Conservation (phyloP, 2,113 vertebrate species). For the Crotalus horridus region DNA sequence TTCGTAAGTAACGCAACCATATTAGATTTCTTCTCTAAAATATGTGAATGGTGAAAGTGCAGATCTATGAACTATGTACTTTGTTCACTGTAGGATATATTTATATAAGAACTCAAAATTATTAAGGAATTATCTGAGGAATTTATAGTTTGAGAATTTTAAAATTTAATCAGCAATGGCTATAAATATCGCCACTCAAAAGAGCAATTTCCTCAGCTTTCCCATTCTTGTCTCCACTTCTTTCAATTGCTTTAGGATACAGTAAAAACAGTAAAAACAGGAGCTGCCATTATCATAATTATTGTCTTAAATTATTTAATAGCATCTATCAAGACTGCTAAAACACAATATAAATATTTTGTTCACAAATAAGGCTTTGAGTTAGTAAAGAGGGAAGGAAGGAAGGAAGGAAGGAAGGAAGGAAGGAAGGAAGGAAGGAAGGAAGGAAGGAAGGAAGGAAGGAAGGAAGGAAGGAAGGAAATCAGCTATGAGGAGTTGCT, state of each 20-base stretch:
- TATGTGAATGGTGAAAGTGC: background rate
- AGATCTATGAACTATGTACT: background rate
- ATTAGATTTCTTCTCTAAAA: background rate
- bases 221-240: background rate
- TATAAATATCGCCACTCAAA: background rate
- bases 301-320: background rate
- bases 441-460: background rate
- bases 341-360: background rate
- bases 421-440: background rate
- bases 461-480: background rate
- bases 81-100: background rate
- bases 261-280: background rate
- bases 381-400: background rate
- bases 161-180: background rate
- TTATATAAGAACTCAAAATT: background rate
- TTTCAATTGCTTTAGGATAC: background rate
- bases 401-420: background rate
- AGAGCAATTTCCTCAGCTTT: background rate
- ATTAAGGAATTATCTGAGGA: background rate
- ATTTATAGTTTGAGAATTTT: background rate
- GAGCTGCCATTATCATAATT: background rate
- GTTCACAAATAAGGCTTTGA: background rate
- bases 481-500: background rate
- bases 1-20: conserved; percentile 78
- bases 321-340: background rate